Evolutionary conservation across 2,888 invertebrate genomes (phyloP), one percentile per base, ranked within the genome.

Genomic region (Dorcus hopei): DNA sequence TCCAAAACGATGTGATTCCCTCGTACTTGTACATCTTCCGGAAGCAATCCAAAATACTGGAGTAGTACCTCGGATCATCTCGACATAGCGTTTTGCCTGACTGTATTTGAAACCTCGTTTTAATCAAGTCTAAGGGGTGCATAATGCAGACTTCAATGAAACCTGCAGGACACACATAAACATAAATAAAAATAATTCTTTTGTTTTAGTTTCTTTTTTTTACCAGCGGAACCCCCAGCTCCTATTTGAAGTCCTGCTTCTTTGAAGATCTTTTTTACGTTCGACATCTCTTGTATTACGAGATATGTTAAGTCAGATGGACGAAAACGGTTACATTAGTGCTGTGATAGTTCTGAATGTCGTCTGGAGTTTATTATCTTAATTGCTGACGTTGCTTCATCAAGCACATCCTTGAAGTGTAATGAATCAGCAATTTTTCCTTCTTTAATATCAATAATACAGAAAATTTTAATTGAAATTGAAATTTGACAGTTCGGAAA

Each of bases 91-190:
- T 64, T 38, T 78, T 79, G 55, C 78, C 79, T 9, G 80, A 80
- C 77, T 92, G 91, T 50, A 93, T 79, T 79, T 93, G 93, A 67
- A 93, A 84, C 67, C 97, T 84, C 1, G 97, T 97, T 80, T 97
- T 97, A 2, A 97, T 87, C 59, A 97, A 83, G 79, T 97, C 97
- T 74, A 97, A 80, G 0, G 97, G 97, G 80, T 97, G 96, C 96
- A 97, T 97, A 52, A 96, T 88, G 76, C 93, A 94, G 61, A 96
- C 94, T 84, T 97, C 96, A 50, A 95, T 86, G 78, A 97, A 95
- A 41, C 89, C 89, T 83, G 65, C 3, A 50, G 33, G 9, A 26
- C 11, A 57, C 14, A 8, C 14, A 23, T 39, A 23, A 39, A 7
- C 9, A 50, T 5, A 41, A 3, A 16, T 5, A 41, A 14, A 33